Evolutionary conservation across 1,140 invertebrate genomes (phyloP).

Genomic region (Lucilia sericata): DNA sequence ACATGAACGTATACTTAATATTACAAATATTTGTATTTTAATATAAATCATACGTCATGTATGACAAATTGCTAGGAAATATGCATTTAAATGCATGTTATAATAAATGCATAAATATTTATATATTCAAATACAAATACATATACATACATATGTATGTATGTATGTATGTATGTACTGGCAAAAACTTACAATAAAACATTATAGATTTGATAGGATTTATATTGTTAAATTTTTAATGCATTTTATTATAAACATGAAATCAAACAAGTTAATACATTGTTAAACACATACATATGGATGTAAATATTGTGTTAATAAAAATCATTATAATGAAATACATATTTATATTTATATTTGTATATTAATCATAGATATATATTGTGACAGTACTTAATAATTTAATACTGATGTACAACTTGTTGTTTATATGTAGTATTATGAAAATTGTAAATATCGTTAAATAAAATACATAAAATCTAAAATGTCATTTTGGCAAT

Average conservation of each 20-base stretch:
- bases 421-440: no score
- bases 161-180: no score
- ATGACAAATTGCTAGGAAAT: slow-evolving; percentile 22
- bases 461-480: no score
- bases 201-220: slow-evolving; percentile 8
- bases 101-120: not conserved
- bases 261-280: slow-evolving; percentile 21
- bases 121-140: not conserved
- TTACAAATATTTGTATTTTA: not conserved
- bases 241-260: slow-evolving; percentile 12
- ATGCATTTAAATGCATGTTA: not conserved
- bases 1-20: not conserved
- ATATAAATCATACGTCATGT: slow-evolving; percentile 27
- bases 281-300: not conserved
- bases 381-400: not conserved
- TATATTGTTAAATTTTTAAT: slow-evolving; percentile 26
- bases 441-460: no score
- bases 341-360: not conserved
- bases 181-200: no score
- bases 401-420: no score
- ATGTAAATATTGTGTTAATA: not conserved
- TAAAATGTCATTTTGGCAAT: no score
- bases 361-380: not conserved
- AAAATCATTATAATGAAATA: not conserved
- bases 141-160: not conserved